Conservation (phyloP, 2,888 invertebrate genomes). For the Octonoba sinensis region DNA sequence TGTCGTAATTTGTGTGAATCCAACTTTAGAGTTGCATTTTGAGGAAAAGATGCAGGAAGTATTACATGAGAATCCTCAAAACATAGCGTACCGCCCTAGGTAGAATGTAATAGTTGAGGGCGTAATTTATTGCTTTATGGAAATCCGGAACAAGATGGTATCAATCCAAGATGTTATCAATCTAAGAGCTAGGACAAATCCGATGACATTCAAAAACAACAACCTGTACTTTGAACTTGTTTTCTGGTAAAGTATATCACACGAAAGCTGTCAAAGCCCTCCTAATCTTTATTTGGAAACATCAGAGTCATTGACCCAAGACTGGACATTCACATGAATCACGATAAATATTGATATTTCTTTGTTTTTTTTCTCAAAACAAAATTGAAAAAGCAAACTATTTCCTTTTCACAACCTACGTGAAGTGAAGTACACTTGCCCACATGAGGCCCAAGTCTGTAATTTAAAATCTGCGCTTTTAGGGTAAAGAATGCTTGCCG, state of each 20-base stretch:
- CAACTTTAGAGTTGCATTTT: too few species aligned
- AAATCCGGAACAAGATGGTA: too few species aligned
- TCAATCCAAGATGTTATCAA: too few species aligned
- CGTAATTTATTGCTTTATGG: too few species aligned
- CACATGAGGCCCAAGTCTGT: constrained; percentile 9
- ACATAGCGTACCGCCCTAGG: too few species aligned
- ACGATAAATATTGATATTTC: constrained; percentile 51
- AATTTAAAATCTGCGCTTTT: constrained; percentile 38
- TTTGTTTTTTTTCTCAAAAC: too few species aligned
- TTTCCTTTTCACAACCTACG: background rate
- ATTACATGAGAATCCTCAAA: too few species aligned
- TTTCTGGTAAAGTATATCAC: constrained; percentile 9
- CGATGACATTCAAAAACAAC: background rate
- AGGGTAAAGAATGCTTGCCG: background rate
- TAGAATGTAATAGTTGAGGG: too few species aligned
- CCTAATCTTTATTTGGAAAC: constrained; percentile 6
- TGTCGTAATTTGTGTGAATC: too few species aligned
- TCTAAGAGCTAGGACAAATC: too few species aligned
- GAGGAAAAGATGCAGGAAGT: too few species aligned
- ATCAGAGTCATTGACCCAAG: constrained; percentile 42
- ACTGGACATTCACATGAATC: constrained; percentile 8
- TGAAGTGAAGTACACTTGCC: background rate
- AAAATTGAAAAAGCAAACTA: too few species aligned
- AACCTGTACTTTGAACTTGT: constrained; percentile 12
- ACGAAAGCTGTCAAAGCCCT: constrained; percentile 21